Evolutionary conservation across 2,113 vertebrate species (phyloP), one percentile per base, ranked within the genome.

Genomic region (Phrynosoma blainvillii): DNA sequence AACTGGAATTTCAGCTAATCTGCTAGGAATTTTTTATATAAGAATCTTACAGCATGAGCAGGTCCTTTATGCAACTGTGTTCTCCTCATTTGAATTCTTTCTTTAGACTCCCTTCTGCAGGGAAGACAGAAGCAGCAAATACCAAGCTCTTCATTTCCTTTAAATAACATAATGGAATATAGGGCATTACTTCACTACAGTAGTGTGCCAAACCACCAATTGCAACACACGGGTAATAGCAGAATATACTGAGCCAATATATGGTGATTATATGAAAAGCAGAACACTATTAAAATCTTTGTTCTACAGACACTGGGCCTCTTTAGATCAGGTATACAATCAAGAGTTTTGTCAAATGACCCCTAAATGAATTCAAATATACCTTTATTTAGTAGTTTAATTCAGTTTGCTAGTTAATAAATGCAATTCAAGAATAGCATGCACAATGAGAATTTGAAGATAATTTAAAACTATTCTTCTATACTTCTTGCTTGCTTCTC

Each of bases 91-190:
- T 21, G 25, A 82, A 66, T 6, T 27, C 40, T 21, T 71, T 83
- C 42, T 71, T 70, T 71, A 83, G 42, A 30, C 14, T 81, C 56
- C 21, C 4, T 81, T 65, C 20, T 42, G 25, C 30, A 30, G 25
- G 27, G 13, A 71, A 23, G 27, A 71, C 27, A n/a, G 25, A 68
- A 8, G 59, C 47, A 42, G 27, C 40, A 73, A 74, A 74, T 68
- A 73, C 70, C 47, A 84, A 84, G 82, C 68, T 56, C 20, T 74
- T 74, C 68, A 71, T 21, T 76, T 40, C 25, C 73, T 85, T 85
- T 76, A 76, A 62, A 62, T 71, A 83, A 83, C 23, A 27, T 40
- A 85, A 79, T 36, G 47, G 47, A 79, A 86, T 70, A 79, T 79
- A 71, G n/a, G 30, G 9, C 47, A 86, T 71, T 70, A 79, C 75